Conservation (phyloP, 2,888 invertebrate genomes). For the Trichacis sp. region DNA sequence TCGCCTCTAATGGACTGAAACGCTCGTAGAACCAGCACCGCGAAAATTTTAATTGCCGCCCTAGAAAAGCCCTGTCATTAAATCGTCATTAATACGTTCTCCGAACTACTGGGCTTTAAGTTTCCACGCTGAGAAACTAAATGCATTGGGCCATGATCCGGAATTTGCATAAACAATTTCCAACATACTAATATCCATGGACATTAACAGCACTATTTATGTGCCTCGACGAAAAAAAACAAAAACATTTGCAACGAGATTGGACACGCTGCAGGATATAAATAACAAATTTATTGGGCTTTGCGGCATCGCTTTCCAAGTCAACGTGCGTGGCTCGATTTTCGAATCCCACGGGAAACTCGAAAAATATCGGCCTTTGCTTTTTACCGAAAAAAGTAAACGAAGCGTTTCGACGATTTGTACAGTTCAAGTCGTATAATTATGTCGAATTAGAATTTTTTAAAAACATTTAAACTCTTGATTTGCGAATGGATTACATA, state of each 20-base stretch:
- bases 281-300: constrained; percentile 62
- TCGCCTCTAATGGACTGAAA: constrained; percentile 29
- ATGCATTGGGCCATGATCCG: constrained; percentile 15
- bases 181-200: constrained; percentile 47
- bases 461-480: too few species aligned
- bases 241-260: constrained; percentile 59
- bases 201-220: constrained; percentile 36
- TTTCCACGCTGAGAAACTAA: constrained; percentile 23
- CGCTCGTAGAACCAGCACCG: constrained; percentile 18
- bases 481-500: too few species aligned
- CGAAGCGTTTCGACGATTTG: neutral
- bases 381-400: neutral
- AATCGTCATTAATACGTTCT: constrained; percentile 43
- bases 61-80: constrained; percentile 36
- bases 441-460: neutral
- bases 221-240: constrained; percentile 49
- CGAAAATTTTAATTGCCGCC: constrained; percentile 31
- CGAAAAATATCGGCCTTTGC: constrained; percentile 19
- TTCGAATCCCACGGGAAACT: constrained; percentile 31
- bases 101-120: constrained; percentile 20
- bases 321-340: constrained; percentile 30
- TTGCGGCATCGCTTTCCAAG: constrained; percentile 51
- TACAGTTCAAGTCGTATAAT: neutral
- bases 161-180: constrained; percentile 56
- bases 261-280: constrained; percentile 55